Conservation (phyloP, 2,888 invertebrate genomes). For the Caenorhabditis imperialis region DNA sequence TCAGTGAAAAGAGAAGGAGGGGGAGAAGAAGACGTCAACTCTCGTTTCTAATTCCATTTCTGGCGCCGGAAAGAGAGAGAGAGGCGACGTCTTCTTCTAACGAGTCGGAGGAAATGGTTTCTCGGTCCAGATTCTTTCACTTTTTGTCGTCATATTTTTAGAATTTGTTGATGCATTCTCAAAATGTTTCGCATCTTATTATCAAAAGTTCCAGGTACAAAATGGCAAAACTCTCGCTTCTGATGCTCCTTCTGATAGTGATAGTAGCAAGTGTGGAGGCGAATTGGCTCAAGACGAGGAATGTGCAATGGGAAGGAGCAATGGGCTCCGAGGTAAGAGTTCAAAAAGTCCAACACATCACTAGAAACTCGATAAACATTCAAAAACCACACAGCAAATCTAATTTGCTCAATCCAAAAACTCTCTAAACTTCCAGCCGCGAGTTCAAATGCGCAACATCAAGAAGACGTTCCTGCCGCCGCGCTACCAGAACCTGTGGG, state of each 20-base stretch:
- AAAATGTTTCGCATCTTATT: conserved; percentile 17
- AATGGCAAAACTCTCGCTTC: background rate
- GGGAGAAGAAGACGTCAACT: conserved; percentile 24
- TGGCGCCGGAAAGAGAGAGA: background rate
- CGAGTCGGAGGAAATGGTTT: conserved; percentile 34
- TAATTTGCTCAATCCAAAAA: background rate
- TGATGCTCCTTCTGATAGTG: background rate
- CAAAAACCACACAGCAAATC: background rate
- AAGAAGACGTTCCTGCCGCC: conserved; percentile 50
- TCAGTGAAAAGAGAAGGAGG: too few species aligned
- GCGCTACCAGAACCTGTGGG: conserved; percentile 55
- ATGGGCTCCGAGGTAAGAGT: background rate
- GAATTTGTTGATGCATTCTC: too few species aligned
- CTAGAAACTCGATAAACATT: background rate
- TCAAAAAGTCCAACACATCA: background rate
- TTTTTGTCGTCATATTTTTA: background rate
- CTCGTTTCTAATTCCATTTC: conserved; percentile 46
- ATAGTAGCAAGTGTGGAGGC: background rate
- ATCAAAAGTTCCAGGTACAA: conserved; percentile 8
- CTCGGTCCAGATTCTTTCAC: conserved; percentile 8
- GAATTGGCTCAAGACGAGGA: conserved; percentile 26
- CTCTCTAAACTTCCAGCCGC: conserved; percentile 12
- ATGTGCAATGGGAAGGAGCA: conserved; percentile 17
- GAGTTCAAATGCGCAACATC: conserved; percentile 21
- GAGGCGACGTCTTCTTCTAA: conserved; percentile 19